Evolutionary conservation across 1,140 invertebrate species (phyloP), one percentile per base, ranked within the genome.

Genomic region (Brachionus calyciflorus): DNA sequence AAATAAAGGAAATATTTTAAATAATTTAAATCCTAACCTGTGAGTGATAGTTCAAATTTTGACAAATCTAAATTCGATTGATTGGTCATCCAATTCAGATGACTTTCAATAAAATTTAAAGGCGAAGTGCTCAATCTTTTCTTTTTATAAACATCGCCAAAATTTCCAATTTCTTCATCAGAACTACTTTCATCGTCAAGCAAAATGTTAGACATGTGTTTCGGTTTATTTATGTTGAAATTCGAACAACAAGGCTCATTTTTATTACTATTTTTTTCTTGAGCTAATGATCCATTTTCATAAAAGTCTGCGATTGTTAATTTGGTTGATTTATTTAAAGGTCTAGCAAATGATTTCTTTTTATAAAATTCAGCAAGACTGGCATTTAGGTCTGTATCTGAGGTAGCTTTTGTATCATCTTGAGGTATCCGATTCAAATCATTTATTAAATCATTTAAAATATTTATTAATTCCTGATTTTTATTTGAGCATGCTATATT

Each of bases 1-100:
- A 17, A 10, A 46, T 1, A 24, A 44, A n/a, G n/a, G n/a, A 17
- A 41, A 19, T 12, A 14, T 44, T 65, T 12, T 17, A 41, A 44
- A 7, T n/a, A 12, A 1, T 4, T 30, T 60, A 0, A 41, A 73
- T n/a, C n/a, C n/a, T n/a, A 17, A 73, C 69, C 69, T 51, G 69
- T 73, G 12, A 73, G 26, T 1, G 69, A 73, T 33, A 49, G 24
- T 24, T 73, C 69, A n/a, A 73, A 33, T 44, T 41, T 65, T n/a
- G 60, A 65, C 40, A 65, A 21, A 44, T 65, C 60, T 14, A 41
- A 51, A n/a, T 24, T 30, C 12, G 69, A 49, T 46, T 73, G 44
- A 55, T 55, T 73, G 5, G 30, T 49, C 28, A 73, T 73, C 69
- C 69, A 73, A 41, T 73, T 41, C 40, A 73, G 51, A 51, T 19